Conservation (phyloP, 2,113 vertebrate genomes). For the Tachysurus vachellii region DNA sequence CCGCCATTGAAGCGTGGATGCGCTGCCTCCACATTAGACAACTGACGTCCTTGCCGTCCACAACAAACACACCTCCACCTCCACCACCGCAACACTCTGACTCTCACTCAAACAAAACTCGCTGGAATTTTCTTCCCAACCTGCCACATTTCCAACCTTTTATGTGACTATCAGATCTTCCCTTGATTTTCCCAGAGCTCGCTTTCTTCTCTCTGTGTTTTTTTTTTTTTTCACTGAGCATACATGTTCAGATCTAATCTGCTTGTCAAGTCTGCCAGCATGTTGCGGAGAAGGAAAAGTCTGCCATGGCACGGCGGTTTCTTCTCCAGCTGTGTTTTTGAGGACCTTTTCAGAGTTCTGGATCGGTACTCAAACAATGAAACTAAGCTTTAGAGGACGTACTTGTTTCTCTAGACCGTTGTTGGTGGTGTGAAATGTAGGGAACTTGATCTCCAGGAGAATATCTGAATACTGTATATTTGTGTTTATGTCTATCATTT, state of each 20-base stretch:
- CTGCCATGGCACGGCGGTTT: not conserved
- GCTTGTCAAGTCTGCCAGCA: conserved; percentile 21
- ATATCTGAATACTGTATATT: not conserved
- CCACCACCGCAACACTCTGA: not conserved
- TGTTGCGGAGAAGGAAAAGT: not conserved
- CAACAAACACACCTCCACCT: conserved; percentile 44
- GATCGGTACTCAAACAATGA: not conserved
- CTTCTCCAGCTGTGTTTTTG: conserved; percentile 4
- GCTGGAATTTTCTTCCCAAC: not conserved
- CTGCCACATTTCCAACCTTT: not conserved
- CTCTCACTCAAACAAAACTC: not conserved
- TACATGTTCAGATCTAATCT: conserved; percentile 5
- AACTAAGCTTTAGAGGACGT: not conserved
- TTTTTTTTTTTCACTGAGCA: not conserved
- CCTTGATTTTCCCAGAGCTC: conserved; percentile 3
- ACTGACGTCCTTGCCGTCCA: conserved; percentile 59
- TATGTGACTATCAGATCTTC: not conserved
- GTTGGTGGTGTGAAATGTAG: not conserved
- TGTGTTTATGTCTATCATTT: not conserved
- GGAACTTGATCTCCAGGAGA: not conserved
- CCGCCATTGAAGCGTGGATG: conserved; percentile 56
- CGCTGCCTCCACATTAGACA: conserved; percentile 62
- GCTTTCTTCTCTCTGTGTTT: not conserved
- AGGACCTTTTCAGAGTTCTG: not conserved
- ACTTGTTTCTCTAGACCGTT: not conserved